Evolutionary conservation across 53 echinoderm and acorn worm genomes (phyloP).

Genomic region (Stichopus horrens): DNA sequence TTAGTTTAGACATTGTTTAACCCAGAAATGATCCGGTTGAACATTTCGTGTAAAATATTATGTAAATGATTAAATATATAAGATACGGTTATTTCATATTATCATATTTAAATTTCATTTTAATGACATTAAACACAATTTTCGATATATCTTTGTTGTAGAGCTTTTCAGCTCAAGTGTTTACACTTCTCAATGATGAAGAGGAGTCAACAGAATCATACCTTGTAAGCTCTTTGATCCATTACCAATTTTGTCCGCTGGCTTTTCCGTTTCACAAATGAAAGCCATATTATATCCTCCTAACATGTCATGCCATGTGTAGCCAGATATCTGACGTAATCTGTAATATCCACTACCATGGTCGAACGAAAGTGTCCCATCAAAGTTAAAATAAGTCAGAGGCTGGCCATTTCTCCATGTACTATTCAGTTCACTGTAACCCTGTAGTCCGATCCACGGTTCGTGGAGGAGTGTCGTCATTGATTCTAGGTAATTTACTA

Average conservation of each 20-base stretch:
- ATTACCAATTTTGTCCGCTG: neutral
- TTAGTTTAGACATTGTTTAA: too few relatives aligned
- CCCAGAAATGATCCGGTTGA: too few relatives aligned
- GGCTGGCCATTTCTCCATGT: neutral
- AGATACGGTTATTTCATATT: too few relatives aligned
- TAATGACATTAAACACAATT: too few relatives aligned
- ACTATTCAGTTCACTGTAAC: neutral
- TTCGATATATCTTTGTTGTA: too few relatives aligned
- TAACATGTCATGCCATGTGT: neutral
- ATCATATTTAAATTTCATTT: too few relatives aligned
- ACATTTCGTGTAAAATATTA: too few relatives aligned
- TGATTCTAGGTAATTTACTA: neutral
- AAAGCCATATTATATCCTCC: neutral
- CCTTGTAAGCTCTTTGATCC: too few relatives aligned
- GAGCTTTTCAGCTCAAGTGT: too few relatives aligned
- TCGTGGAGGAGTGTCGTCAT: neutral
- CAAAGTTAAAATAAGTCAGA: neutral
- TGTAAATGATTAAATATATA: too few relatives aligned
- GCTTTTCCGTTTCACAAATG: neutral
- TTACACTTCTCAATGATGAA: too few relatives aligned
- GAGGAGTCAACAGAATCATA: too few relatives aligned
- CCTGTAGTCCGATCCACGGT: neutral
- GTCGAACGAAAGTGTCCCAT: neutral
- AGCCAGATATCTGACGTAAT: neutral
- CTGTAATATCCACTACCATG: neutral